Evolutionary conservation across 2,888 invertebrate species (phyloP), one percentile per base, ranked within the genome.

Genomic region (Tetranychus piercei): DNA sequence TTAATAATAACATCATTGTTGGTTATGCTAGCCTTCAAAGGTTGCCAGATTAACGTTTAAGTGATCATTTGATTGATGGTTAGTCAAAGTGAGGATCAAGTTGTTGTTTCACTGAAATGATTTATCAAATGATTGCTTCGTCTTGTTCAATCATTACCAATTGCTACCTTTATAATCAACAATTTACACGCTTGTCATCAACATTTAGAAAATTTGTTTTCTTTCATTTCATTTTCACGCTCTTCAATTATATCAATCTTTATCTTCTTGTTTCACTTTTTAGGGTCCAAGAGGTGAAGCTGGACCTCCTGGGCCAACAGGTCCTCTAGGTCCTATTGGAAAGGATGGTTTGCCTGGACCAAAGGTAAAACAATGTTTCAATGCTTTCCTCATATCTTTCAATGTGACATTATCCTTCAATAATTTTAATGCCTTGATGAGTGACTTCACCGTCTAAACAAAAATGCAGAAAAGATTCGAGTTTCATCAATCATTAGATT

Each of bases 301-400:
- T 11, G 92, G 92, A 78, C 85, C 87, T 75, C 82, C 86, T 43
- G 90, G 91, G 80, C 83, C 86, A 66, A 82, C 85, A 76, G 92
- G 91, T 83, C 80, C 79, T 43, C 76, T 78, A 76, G 80, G 79
- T 1, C 55, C 55, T 8, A 64, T 73, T n/a, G 73, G 73, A 55
- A 76, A 78, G 73, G 80, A 81, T 78, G 81, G 80, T 65, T 73
- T 79, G 43, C 78, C 77, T 20, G 81, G 81, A 71, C 86, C 87
- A 76, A 90, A 89, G 87, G 91, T 91, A 83, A 83, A 34, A 34
- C 34, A 34, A 5, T 34, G 34, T 34, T 34, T 34, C 34, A 34
- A 34, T 34, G 5, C 34, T 34, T 34, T 34, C 5, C 23, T 34
- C 34, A 4, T n/a, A n/a, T 4, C 34, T 34, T 34, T 34, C 34